Evolutionary conservation across 2,113 vertebrate species (phyloP).

Genomic region (Daubentonia madagascariensis): DNA sequence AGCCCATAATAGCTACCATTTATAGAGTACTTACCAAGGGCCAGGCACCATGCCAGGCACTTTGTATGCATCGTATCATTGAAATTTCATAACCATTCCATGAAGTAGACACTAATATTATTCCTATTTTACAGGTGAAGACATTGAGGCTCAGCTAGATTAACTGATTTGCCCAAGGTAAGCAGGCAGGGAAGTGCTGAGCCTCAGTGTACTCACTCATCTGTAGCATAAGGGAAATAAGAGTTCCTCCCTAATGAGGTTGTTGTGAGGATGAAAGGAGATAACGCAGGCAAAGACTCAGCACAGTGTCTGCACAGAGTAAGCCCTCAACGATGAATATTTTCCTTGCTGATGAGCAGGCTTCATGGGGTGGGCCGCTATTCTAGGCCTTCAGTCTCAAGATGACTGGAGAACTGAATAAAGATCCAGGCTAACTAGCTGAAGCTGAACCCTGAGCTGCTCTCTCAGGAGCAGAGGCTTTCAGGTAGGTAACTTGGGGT

Average conservation of each 20-base stretch:
- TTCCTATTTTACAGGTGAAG: not conserved
- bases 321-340: not conserved
- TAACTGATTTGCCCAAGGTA: not conserved
- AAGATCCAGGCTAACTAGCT: not conserved
- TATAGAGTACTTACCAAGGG: not conserved
- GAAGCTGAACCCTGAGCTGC: not conserved
- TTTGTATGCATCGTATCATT: not conserved
- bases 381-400: not conserved
- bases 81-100: not conserved
- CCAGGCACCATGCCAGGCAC: not conserved
- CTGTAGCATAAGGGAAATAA: not conserved
- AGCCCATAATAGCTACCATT: not conserved
- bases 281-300: not conserved
- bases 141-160: not conserved
- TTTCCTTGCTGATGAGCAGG: not conserved
- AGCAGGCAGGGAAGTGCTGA: not conserved
- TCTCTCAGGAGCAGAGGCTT: not conserved
- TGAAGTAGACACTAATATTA: not conserved
- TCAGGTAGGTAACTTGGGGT: not conserved
- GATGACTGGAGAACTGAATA: not conserved
- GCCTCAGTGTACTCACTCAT: not conserved
- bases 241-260: not conserved
- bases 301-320: not conserved
- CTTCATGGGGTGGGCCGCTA: not conserved
- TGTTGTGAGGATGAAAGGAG: not conserved